These are phyloP conservation scores for Nasonia oneida DNA, from an alignment of 2,888 invertebrate genomes.

Conservation along the genomic window DNA sequence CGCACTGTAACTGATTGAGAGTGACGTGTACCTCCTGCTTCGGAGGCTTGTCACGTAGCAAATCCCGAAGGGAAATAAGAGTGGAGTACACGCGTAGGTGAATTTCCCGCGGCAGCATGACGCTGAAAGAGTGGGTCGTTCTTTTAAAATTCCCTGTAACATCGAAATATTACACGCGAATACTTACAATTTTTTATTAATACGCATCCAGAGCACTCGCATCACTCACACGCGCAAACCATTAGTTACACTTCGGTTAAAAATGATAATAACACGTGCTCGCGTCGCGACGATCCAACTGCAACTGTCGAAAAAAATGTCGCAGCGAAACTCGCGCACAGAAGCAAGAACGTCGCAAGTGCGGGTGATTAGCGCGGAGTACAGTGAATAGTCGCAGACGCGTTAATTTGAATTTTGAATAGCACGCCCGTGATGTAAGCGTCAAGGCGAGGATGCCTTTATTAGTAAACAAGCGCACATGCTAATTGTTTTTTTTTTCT, in stretches of 20 bases:
- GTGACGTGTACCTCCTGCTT: conserved; percentile 1
- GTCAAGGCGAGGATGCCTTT: conserved; percentile 36
- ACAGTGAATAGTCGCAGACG: conserved; percentile 29
- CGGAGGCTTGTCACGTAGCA: neutral
- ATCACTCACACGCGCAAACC: neutral
- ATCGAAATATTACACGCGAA: neutral
- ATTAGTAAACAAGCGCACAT: conserved; percentile 20
- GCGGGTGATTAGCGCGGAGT: conserved; percentile 48
- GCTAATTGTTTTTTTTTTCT: conserved; percentile 28
- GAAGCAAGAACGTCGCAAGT: neutral
- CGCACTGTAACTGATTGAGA: conserved; percentile 17
- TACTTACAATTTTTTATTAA: neutral
- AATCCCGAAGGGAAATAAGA: neutral
- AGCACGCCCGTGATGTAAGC: conserved; percentile 38
- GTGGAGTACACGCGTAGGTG: neutral
- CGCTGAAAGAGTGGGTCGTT: neutral
- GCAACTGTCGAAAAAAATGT: conserved; percentile 33
- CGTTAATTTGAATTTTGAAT: conserved; percentile 55
- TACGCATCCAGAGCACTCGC: neutral
- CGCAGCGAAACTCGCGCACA: neutral
- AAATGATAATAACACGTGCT: neutral
- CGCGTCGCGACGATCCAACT: neutral
- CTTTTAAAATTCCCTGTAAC: neutral
- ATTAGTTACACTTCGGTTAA: neutral
- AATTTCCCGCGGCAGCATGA: neutral